Percentiles rank a stretch among this genome's conserved stretches.
Conservation (phyloP, 2,797 vertebrate genomes). For the Halcyon chelicuti region DNA sequence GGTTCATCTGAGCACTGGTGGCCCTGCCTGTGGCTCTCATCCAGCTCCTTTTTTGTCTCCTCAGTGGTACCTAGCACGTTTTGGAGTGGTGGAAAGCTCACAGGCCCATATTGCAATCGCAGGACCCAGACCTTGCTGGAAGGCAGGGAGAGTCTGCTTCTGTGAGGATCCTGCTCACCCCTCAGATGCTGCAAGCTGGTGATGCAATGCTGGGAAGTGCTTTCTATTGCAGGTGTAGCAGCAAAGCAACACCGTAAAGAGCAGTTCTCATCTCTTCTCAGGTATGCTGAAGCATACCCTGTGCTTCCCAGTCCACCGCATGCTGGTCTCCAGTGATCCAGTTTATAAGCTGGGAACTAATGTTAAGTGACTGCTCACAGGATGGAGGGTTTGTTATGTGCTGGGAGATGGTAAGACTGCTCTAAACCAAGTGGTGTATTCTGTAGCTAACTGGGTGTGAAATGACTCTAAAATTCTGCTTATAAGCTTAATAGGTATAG, state of each 20-base stretch:
- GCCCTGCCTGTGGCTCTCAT: background rate
- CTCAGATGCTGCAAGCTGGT: background rate
- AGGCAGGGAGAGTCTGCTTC: background rate
- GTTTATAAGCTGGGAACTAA: background rate
- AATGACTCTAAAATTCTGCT: background rate
- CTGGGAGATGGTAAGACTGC: background rate
- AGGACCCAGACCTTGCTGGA: background rate
- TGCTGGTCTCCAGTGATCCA: background rate
- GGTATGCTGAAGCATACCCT: rapidly evolving
- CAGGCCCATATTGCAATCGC: background rate
- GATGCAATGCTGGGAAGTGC: background rate
- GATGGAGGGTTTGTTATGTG: background rate
- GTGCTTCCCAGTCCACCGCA: background rate
- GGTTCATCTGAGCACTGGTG: background rate
- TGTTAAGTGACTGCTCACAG: background rate
- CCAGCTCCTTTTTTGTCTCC: background rate
- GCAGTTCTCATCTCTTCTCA: background rate
- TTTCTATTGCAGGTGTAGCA: background rate
- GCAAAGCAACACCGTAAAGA: background rate
- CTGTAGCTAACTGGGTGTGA: background rate
- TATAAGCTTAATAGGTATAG: background rate
- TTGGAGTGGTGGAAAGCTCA: background rate
- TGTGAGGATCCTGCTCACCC: background rate
- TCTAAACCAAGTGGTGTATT: background rate
- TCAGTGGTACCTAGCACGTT: background rate